Conservation (phyloP, 2,113 vertebrate species). For the Pelecanoides urinatrix region DNA sequence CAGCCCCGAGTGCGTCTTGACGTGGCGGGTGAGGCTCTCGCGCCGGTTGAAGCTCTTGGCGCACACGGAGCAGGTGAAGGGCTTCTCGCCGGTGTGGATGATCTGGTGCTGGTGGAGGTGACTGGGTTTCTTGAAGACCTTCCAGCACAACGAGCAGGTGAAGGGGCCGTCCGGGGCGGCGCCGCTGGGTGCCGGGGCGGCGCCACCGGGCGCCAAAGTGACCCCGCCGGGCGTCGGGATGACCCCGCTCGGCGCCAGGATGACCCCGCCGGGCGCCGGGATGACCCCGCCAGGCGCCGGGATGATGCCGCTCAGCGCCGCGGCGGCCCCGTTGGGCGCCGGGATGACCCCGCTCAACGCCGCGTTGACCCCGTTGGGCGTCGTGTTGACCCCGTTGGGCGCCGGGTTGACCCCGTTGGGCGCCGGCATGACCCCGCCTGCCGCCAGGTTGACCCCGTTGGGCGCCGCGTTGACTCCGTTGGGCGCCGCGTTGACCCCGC, state of each 20-base stretch:
- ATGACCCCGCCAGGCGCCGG: not conserved
- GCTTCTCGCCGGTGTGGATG: constrained; percentile 90
- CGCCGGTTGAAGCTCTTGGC: constrained; percentile 91
- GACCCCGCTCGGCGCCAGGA: not conserved
- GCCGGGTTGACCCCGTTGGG: not conserved
- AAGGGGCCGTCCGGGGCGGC: constrained; percentile 55
- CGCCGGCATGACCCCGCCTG: too few species aligned
- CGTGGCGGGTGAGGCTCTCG: constrained; percentile 91
- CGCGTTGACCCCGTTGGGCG: not conserved
- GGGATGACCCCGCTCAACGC: too few species aligned
- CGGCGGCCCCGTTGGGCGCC: too few species aligned
- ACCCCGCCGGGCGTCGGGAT: not conserved
- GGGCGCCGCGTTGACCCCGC: too few species aligned
- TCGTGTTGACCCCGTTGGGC: not conserved
- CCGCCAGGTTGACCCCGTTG: too few species aligned
- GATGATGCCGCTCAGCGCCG: not conserved
- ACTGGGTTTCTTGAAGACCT: constrained; percentile 92
- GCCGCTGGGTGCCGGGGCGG: not conserved
- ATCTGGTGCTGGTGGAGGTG: constrained; percentile 95
- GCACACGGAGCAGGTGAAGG: constrained; percentile 88
- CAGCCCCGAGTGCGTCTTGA: constrained; percentile 89
- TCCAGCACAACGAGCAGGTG: constrained; percentile 88
- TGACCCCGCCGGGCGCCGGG: not conserved
- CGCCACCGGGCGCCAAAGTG: too few species aligned
- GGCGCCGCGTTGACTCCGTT: too few species aligned